Conservation (phyloP, 2,797 vertebrate genomes). For the Pteronotus mesoamericanus region DNA sequence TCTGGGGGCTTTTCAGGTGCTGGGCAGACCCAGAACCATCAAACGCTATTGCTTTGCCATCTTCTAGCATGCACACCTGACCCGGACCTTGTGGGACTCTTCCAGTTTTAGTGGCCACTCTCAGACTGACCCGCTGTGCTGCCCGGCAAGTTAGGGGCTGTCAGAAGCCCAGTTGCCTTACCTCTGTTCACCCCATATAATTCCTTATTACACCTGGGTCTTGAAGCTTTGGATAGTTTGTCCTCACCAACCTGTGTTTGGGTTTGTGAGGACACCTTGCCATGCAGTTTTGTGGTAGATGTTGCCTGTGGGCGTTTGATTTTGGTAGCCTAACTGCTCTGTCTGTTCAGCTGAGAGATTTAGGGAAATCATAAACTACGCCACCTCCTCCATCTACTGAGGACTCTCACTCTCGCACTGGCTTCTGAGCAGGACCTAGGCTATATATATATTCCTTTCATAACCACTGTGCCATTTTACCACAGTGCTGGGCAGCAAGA, state of each 20-base stretch:
- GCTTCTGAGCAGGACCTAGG: neutral
- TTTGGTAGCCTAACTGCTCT: neutral
- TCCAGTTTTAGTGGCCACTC: neutral
- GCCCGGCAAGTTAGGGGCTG: neutral
- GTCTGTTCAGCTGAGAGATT: neutral
- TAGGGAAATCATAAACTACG: neutral
- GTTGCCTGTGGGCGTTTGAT: neutral
- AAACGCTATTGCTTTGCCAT: no score
- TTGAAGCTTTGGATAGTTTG: neutral
- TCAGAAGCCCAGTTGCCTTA: neutral
- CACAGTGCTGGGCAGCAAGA: neutral
- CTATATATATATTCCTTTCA: neutral
- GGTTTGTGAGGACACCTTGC: neutral
- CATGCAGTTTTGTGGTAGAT: neutral
- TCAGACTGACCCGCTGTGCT: neutral
- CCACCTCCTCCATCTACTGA: neutral
- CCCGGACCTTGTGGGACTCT: neutral
- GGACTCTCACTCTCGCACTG: neutral
- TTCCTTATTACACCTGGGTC: neutral
- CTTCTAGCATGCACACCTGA: neutral
- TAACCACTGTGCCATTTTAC: neutral
- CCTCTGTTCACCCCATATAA: neutral
- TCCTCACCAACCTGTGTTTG: neutral
- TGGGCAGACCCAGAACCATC: neutral
- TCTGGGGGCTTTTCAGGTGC: neutral